Conservation (phyloP, 1,140 invertebrate species). For the Steinernema feltiae region DNA sequence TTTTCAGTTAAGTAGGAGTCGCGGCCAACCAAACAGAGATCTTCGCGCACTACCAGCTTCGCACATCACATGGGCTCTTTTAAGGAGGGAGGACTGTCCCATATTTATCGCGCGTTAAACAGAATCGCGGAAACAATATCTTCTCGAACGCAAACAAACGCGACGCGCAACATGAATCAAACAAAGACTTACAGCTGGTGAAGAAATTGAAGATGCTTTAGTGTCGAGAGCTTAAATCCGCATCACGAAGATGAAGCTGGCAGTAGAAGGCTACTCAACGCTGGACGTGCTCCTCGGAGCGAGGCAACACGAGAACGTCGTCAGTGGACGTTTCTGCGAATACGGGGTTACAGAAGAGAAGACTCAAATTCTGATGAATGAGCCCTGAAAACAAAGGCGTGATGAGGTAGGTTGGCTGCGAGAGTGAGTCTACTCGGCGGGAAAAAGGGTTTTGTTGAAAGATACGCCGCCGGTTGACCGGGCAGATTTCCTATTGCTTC, state of each 20-base stretch:
- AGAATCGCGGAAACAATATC: constrained; percentile 7
- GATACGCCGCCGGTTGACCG: neutral
- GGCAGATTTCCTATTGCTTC: neutral
- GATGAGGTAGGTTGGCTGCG: neutral
- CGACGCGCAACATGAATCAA: constrained; percentile 1
- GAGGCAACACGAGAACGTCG: neutral
- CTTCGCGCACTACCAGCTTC: neutral
- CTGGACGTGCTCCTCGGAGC: neutral
- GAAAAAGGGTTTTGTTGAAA: neutral
- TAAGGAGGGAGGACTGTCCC: neutral
- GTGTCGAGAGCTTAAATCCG: neutral
- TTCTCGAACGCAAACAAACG: neutral
- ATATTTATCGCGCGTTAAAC: neutral
- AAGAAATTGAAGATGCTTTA: neutral
- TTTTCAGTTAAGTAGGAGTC: too few species aligned
- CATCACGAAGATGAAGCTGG: neutral
- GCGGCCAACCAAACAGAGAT: too few species aligned
- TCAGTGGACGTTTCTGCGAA: neutral
- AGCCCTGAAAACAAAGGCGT: neutral
- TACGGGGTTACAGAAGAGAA: neutral
- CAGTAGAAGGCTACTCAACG: neutral
- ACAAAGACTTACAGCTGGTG: constrained; percentile 5
- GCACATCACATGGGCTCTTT: neutral
- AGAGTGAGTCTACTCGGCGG: neutral
- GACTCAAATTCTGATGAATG: constrained; percentile 12